Evolutionary conservation across 1,140 invertebrate genomes (phyloP), one percentile per base, ranked within the genome.

Genomic region (Potamilus streckersoni): DNA sequence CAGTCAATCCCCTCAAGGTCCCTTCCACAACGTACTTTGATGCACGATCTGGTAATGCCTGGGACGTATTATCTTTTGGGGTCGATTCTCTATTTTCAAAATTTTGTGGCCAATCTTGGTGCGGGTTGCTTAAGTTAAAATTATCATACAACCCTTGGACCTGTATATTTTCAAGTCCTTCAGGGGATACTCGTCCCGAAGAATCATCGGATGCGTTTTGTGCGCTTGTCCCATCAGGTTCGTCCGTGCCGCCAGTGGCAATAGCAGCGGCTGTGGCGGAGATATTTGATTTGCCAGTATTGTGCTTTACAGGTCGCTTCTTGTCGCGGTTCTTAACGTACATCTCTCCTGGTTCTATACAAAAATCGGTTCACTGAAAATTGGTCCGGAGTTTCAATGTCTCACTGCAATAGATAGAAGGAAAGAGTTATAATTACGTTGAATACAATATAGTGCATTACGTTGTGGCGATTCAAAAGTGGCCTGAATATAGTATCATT

Each of bases 321-420:
- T 49, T 49, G 63, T 77, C 75, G 55, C 75, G 58, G 16, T 77
- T 69, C 57, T 77, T 77, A 12, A 77, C 31, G 38, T 77, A 77
- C 20, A 69, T 23, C 0, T 64, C 70, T 49, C 38, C 38, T 49
- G 6, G 38, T 49, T 8, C 38, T 49, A 49, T 8, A 0, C 5
- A 49, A 8, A 6, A 55, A 72, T 77, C 31, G 69, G 69, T 62
- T 77, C 72, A 70, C 65, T 77, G 20, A 67, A 58, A 70, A 77
- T 77, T 49, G 20, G 69, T 66, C n/a, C 0, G 1, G 20, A 27
- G 20, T 27, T 49, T 49, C 38, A 49, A 49, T 49, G 38, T 49
- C 38, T 49, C 38, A 49, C 38, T 49, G 38, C 38, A 49, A 49
- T 6, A 49, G 38, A 49, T 0, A 49, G 38, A 49, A 49, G 38